Base-by-base conservation (phyloP, 1,140 invertebrate genomes). In the Acromyrmex heyeri region DNA sequence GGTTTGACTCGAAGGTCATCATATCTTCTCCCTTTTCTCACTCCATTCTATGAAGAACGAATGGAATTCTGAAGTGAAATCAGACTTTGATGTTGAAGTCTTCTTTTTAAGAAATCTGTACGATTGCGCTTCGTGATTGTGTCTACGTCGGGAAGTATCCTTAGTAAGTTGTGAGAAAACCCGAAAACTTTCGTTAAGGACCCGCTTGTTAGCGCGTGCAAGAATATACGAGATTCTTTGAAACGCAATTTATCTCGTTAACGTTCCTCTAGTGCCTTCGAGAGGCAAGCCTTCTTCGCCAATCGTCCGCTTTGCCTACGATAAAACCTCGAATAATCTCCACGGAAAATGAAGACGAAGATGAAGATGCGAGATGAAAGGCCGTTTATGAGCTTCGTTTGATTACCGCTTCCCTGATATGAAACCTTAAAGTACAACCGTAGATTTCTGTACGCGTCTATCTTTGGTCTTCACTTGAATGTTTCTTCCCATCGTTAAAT, bases 291-390 rank as follows among this genome's bases (percentile, higher is more conserved):
- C 24, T 24, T 30, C 27, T 67, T 79, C n/a, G 44, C 59, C 59
- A 55, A 57, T 69, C 30, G 24, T 38, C 18, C 67, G 65, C 24
- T 61, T 61, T 38, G 16, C 30, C 34, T 34, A n/a, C 14, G 78
- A 82, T 82, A 70, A 50, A 48, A 69, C 21, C 24, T 82, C 16
- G 53, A 82, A 72, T 48, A 61, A 73, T 34, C 69, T 48, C 27
- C 8, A 55, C 12, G 55, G 44, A 83, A 75, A 75, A 83, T 83
- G 24, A 73, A 82, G 79, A 82, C 53, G 67, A 75, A 75, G 79
- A 83, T 75, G 69, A 75, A 83, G 69, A 83, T 48, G 79, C 27
- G 69, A 75, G 69, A 50, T 83, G 79, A 83, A 83, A 75, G 79
- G 57, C 55, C 69, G 62, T 48, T 83, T 83, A 83, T 83, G 55